phyloP scores from a whole-genome alignment of 2,888 invertebrate genomes.

The Lasioglossum leucozonium region DNA sequence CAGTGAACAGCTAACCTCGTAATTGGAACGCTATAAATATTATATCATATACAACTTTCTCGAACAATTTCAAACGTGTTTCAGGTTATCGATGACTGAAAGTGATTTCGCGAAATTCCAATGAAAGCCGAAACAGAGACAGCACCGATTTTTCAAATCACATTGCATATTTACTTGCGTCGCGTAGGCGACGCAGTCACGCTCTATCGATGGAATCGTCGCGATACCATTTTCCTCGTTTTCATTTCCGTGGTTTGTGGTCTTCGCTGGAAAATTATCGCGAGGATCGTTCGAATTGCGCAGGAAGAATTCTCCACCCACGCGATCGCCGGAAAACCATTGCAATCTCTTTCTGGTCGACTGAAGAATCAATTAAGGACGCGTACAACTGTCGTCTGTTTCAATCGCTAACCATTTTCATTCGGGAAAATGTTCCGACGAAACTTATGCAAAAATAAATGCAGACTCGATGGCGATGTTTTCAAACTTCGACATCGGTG shows the following conservation, averaged over 20 bases:
- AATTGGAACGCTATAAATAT: neutral
- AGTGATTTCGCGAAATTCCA: neutral
- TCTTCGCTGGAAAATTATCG: slow-evolving; percentile 51
- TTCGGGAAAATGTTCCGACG: slow-evolving; percentile 14
- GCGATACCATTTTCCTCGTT: slow-evolving; percentile 2
- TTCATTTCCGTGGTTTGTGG: slow-evolving; percentile 10
- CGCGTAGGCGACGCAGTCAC: slow-evolving; percentile 12
- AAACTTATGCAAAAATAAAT: neutral
- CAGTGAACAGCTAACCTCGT: neutral
- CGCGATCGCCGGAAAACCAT: slow-evolving; percentile 51
- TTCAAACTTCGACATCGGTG: neutral
- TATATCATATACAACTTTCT: neutral
- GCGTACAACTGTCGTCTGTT: slow-evolving; percentile 29
- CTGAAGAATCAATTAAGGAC: slow-evolving; percentile 49
- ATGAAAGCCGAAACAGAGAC: slow-evolving; percentile 2
- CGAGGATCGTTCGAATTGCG: slow-evolving; percentile 44
- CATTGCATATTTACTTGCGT: neutral
- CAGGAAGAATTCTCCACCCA: slow-evolving; percentile 48
- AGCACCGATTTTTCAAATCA: neutral
- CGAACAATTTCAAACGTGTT: neutral
- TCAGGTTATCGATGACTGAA: neutral
- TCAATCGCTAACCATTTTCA: slow-evolving; percentile 24
- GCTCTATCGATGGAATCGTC: slow-evolving; percentile 20
- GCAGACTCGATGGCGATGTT: neutral
- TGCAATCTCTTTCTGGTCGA: slow-evolving; percentile 43